phyloP scores from a whole-genome alignment of 1,140 invertebrate genomes.

The Plectrocnemia conspersa region DNA sequence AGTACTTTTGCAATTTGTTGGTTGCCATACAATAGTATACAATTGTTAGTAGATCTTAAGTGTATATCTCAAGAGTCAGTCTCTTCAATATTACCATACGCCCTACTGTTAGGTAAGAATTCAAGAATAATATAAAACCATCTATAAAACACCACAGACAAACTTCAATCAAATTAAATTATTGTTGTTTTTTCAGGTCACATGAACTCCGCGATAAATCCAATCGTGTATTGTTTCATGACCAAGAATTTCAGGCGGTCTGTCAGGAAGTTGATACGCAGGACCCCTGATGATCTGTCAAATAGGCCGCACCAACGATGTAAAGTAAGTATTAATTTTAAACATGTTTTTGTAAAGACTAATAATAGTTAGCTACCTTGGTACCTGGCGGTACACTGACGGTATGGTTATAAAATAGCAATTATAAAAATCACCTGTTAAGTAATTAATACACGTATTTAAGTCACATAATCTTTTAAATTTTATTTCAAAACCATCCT shows the following conservation, averaged over 20 bases:
- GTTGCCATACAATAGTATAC: constrained; percentile 71
- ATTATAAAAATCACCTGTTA: no score
- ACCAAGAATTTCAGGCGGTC: constrained; percentile 79
- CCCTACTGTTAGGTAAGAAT: constrained; percentile 49
- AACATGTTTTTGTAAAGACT: neutral
- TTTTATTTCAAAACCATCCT: no score
- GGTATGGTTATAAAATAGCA: no score
- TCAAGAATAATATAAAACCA: neutral
- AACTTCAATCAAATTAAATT: neutral
- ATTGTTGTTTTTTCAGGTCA: constrained; percentile 50
- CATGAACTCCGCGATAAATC: constrained; percentile 81
- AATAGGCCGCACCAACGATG: constrained; percentile 28
- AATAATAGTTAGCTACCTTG: no score
- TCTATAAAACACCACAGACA: no score
- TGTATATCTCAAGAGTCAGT: constrained; percentile 42
- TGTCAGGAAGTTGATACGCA: constrained; percentile 55
- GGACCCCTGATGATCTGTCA: constrained; percentile 43
- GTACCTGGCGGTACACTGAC: no score
- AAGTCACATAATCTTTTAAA: no score
- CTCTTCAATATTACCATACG: constrained; percentile 46
- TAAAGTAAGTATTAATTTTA: constrained; percentile 31
- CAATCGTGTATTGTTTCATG: constrained; percentile 84
- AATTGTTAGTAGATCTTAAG: constrained; percentile 59
- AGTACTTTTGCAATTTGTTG: constrained; percentile 72
- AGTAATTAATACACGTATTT: no score